Conservation (phyloP, 2,113 vertebrate species). For the Notothenia coriiceps region DNA sequence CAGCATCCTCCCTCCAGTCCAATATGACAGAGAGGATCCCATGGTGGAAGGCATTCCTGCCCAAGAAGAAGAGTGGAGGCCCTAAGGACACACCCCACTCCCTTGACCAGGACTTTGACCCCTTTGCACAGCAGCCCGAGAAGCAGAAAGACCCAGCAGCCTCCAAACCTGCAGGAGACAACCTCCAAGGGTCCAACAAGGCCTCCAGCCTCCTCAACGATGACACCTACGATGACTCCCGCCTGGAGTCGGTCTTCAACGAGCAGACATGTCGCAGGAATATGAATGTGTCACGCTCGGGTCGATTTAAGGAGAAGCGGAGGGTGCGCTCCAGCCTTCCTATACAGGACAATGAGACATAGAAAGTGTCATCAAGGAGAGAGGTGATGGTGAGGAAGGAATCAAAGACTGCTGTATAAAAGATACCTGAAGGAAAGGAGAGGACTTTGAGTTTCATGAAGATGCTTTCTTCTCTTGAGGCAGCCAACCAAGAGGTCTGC, state of each 20-base stretch:
- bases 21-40: slow-evolving; percentile 81
- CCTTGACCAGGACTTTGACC: slow-evolving; percentile 68
- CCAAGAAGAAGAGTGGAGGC: slow-evolving; percentile 67
- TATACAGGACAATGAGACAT: slow-evolving; percentile 84
- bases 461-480: slow-evolving; percentile 21
- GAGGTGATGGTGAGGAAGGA: slow-evolving; percentile 45
- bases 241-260: slow-evolving; percentile 78
- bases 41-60: slow-evolving; percentile 83
- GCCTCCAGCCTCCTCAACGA: slow-evolving; percentile 46
- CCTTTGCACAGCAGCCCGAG: slow-evolving; percentile 53
- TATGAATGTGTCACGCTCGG: slow-evolving; percentile 92
- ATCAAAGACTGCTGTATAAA: slow-evolving; percentile 44
- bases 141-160: slow-evolving; percentile 31
- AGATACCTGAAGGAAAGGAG: slow-evolving; percentile 35
- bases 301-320: slow-evolving; percentile 92
- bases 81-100: slow-evolving; percentile 5
- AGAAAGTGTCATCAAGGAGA: slow-evolving; percentile 48
- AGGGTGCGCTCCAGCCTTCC: slow-evolving; percentile 87
- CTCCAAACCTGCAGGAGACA: slow-evolving; percentile 13
- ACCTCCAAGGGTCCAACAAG: slow-evolving; percentile 68
- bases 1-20: slow-evolving; percentile 27
- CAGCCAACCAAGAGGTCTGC: slow-evolving; percentile 7
- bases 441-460: slow-evolving; percentile 26
- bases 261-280: slow-evolving; percentile 88
- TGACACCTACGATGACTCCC: slow-evolving; percentile 80